Evolutionary conservation across 2,888 invertebrate genomes (phyloP), one percentile per base, ranked within the genome.

Genomic region (Syrista parreyssii): DNA sequence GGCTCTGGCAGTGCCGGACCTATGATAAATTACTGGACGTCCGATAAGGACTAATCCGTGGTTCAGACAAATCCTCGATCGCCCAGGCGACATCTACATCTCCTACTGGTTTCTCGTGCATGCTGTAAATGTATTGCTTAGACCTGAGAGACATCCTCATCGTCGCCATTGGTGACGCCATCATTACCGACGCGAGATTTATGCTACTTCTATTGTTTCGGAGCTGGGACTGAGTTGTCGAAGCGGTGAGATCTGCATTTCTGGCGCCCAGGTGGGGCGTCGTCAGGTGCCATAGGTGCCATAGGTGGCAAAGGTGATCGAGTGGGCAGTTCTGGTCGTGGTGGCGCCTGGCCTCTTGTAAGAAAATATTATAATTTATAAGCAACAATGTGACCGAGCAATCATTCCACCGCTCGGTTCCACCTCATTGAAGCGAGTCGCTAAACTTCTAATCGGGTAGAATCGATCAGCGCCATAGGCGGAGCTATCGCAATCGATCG

Each of bases 351-450:
- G 34, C 12, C 35, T 23, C 34, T 73, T 15, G 73, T 33, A 73
- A 32, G 34, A 35, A 35, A 73, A 73, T 36, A 73, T 73, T 73
- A 73, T 73, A 32, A 73, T 73, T 73, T 73, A 73, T 36, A 32
- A 35, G 73, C 34, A 73, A 73, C 73, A 73, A 73, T 73, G 73
- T 23, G 73, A 31, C 73, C 73, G 73, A 33, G 73, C 73, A 32
- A 69, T 69, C 69, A 32, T 40, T 40, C 40, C 40, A 15, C 40
- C 15, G 15, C 40, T 40, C 40, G 40, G 86, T 86, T 86, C 84
- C 84, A 83, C 82, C 80, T 86, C 86, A 83, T 83, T 82, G 85
- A 82, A 83, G 82, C 82, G 77, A 79, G 77, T 76, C 69, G 81
- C 73, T 77, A 76, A 80, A 80, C 81, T 78, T 78, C 79, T 84